A percentile compares a stretch with the other conserved stretches of the same genome.
phyloP scores from a whole-genome alignment of 2,113 vertebrate species.

The Notothenia rossii region DNA sequence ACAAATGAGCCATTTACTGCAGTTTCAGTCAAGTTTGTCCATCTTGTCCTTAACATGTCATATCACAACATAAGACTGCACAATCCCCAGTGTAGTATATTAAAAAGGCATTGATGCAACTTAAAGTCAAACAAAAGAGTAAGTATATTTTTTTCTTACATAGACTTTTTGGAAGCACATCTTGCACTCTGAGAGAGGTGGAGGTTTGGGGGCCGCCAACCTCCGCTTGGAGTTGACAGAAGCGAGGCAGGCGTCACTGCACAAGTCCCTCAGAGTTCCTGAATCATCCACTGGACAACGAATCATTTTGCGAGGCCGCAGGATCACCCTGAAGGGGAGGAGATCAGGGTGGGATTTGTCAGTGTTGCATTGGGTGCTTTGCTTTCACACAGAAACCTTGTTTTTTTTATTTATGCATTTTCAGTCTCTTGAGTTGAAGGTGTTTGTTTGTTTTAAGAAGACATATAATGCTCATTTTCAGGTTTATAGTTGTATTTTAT shows the following conservation, averaged over 20 bases:
- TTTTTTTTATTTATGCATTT: neutral
- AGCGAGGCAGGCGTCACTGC: constrained; percentile 49
- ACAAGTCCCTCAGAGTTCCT: constrained; percentile 51
- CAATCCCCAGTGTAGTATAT: neutral
- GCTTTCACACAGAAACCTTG: neutral
- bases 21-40: too few relatives aligned
- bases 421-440: neutral
- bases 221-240: constrained; percentile 43
- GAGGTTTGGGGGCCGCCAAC: neutral
- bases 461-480: too few relatives aligned
- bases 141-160: constrained; percentile 23
- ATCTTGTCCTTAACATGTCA: neutral
- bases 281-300: constrained; percentile 55
- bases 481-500: too few relatives aligned
- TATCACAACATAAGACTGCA: neutral
- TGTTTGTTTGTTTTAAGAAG: neutral
- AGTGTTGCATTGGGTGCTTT: too few relatives aligned
- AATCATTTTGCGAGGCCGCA: constrained; percentile 48
- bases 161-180: constrained; percentile 22
- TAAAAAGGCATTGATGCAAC: neutral
- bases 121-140: neutral
- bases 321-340: constrained; percentile 25
- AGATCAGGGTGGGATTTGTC: neutral
- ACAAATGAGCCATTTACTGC: too few relatives aligned
- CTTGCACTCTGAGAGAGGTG: constrained; percentile 16